Evolutionary conservation across 2,888 invertebrate genomes (phyloP), one percentile per base, ranked within the genome.

Genomic region (Tachina lurida): DNA sequence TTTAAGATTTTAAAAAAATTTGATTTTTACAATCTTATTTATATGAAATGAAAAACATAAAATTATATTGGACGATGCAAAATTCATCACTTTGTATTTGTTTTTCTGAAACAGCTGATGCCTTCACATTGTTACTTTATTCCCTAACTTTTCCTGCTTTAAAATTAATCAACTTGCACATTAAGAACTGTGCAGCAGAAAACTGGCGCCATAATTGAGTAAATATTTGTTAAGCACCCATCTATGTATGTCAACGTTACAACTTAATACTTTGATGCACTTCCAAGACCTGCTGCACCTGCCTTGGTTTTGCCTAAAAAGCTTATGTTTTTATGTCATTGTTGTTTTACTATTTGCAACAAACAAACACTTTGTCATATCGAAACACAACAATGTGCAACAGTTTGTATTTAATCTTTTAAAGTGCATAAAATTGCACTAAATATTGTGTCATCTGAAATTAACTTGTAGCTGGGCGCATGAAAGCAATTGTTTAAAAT

Each of bases 361-460:
- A 54, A 39, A 62, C 62, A 54, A 39, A 62, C 4, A 77, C 43
- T 62, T 78, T 70, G 70, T 63, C 49, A 22, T 22, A 43, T 13
- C 52, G 22, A 62, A 52, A 58, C 22, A 68, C 41, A 68, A 68
- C 47, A 75, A 54, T n/a, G n/a, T 63, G 52, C 19, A 49, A 68
- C 62, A 79, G 63, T 73, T 79, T 71, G 71, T 79, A n/a, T 63
- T 65, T 79, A 79, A 71, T 79, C 79, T 79, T 56, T 71, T 71
- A 63, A 63, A 79, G 45, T 65, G 79, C 56, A 56, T 65, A 63
- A 71, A 63, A 31, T 3, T 62, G 19, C 39, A 71, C n/a, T 39
- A 15, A 71, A 71, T 79, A 63, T 60, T 52, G 62, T 78, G 78
- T 70, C 54, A 79, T 45, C 43, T 52, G 13, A 78, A 78, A 70